A percentile compares a stretch with the other conserved stretches of the same genome.
Evolutionary conservation across 1,140 invertebrate genomes (phyloP).

Genomic region (Hyles vespertilio): DNA sequence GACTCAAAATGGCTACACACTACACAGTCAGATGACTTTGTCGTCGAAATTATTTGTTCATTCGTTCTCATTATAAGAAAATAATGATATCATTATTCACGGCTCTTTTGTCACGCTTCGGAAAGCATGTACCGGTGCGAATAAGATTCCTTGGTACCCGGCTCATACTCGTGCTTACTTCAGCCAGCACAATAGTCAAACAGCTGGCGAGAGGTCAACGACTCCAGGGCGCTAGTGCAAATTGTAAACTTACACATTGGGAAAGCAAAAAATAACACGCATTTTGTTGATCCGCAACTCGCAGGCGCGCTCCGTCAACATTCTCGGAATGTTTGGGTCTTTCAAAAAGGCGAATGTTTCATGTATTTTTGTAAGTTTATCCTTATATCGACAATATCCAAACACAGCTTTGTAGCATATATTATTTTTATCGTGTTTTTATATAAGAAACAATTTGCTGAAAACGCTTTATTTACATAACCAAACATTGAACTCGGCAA

Average conservation of each 20-base stretch:
- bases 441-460: no score
- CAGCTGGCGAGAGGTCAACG: conserved; percentile 68
- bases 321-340: conserved; percentile 37
- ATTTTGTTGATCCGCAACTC: conserved; percentile 45
- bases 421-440: neutral
- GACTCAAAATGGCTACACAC: neutral
- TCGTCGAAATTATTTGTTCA: conserved; percentile 39
- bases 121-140: conserved; percentile 50
- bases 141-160: conserved; percentile 54
- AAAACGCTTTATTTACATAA: conserved; percentile 4
- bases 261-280: conserved; percentile 58
- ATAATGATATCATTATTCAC: conserved; percentile 68
- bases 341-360: conserved; percentile 40
- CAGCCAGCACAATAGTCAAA: conserved; percentile 55
- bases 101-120: conserved; percentile 65
- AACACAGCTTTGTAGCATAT: neutral
- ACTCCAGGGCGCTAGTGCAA: conserved; percentile 58
- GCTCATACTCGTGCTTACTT: conserved; percentile 43
- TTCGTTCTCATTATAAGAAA: conserved; percentile 50
- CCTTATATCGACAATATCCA: conserved; percentile 20
- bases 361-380: conserved; percentile 25
- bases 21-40: conserved; percentile 4
- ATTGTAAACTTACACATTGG: conserved; percentile 65
- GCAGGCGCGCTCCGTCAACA: conserved; percentile 28
- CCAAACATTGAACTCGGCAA: conserved; percentile 8